Evolutionary conservation across 2,113 vertebrate genomes (phyloP).

Genomic region (Oophaga pumilio): DNA sequence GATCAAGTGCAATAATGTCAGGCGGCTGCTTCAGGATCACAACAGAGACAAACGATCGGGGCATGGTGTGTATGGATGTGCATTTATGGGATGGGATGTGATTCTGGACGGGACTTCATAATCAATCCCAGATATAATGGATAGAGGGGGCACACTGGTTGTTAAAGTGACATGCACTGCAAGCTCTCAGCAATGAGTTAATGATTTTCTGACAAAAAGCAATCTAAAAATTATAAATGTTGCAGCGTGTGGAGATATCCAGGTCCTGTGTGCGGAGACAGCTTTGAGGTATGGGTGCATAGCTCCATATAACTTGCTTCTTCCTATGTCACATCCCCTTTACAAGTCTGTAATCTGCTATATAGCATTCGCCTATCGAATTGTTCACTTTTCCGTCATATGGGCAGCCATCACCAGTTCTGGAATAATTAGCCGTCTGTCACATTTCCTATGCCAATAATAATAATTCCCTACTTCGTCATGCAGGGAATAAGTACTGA

Average conservation of each 20-base stretch:
- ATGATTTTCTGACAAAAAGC: too few species aligned
- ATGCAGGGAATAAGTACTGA: slow-evolving; percentile 11
- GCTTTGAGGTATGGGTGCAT: too few species aligned
- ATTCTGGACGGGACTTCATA: neutral
- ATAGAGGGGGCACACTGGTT: neutral
- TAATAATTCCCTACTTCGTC: neutral
- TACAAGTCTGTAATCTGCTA: neutral
- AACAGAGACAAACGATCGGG: neutral
- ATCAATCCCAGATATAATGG: neutral
- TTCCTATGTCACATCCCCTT: neutral
- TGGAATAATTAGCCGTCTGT: slow-evolving; percentile 46
- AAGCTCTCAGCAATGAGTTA: too few species aligned
- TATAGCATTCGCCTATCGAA: neutral
- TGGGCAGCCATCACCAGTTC: neutral
- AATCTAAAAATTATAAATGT: too few species aligned
- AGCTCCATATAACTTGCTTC: neutral
- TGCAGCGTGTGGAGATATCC: too few species aligned
- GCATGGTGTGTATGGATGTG: too few species aligned
- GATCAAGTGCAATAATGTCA: too few species aligned
- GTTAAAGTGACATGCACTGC: too few species aligned
- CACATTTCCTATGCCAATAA: slow-evolving; percentile 14
- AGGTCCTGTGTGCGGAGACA: too few species aligned
- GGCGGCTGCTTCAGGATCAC: neutral
- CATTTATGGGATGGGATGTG: neutral
- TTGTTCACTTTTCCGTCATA: neutral